These are phyloP conservation scores for Gymnoscelis rufifasciata DNA, from an alignment of 2,888 invertebrate genomes.

Conservation along the genomic window DNA sequence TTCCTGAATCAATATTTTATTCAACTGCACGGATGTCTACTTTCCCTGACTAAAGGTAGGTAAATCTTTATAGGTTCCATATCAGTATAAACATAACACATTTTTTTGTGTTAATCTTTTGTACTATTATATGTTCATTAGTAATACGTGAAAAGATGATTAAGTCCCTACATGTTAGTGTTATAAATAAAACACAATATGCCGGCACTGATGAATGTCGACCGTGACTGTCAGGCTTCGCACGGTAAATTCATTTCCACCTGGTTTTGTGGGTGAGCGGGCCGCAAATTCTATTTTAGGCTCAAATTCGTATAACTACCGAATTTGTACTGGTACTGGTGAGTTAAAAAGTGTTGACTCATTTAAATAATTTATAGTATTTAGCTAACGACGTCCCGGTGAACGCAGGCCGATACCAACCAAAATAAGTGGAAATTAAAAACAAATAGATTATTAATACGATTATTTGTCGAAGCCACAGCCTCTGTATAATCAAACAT, in stretches of 20 bases:
- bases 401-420: too few relatives aligned
- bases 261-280: slow-evolving; percentile 25
- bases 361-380: too few relatives aligned
- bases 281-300: slow-evolving; percentile 27
- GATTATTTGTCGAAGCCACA: too few relatives aligned
- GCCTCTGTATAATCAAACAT: too few relatives aligned
- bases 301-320: slow-evolving; percentile 12
- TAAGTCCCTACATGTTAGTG: slow-evolving; percentile 1
- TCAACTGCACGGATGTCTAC: not conserved
- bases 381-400: too few relatives aligned
- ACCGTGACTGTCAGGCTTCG: slow-evolving; percentile 18
- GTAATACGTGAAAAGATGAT: not conserved
- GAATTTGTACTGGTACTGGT: slow-evolving; percentile 19
- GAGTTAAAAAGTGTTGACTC: slow-evolving; percentile 11
- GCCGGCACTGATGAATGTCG: slow-evolving; percentile 17
- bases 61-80: too few relatives aligned
- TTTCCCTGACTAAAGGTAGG: too few relatives aligned
- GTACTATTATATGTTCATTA: too few relatives aligned
- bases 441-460: too few relatives aligned
- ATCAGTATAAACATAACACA: too few relatives aligned
- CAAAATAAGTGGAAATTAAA: too few relatives aligned
- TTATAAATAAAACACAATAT: slow-evolving; percentile 17
- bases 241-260: slow-evolving; percentile 25
- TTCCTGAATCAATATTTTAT: slow-evolving; percentile 11
- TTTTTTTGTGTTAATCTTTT: too few relatives aligned